Evolutionary conservation across 2,113 vertebrate species (phyloP), one percentile per base, ranked within the genome.

Genomic region (Myxocyprinus asiaticus): DNA sequence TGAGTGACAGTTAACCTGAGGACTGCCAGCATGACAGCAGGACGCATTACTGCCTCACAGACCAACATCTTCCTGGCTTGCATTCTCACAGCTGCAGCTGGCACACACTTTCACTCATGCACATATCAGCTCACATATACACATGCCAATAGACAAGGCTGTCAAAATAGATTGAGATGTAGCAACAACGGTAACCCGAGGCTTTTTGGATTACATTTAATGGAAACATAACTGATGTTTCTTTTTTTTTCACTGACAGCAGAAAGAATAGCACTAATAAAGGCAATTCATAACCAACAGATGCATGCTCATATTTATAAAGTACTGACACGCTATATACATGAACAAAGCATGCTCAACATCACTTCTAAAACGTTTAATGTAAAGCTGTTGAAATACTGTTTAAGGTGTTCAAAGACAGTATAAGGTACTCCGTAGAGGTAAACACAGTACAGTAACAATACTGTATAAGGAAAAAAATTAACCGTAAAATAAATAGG

Each of bases 1-100:
- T 90, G 93, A 93, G 88, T 93, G 94, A 92, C 93, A 93, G 93
- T 91, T 92, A 91, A 93, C 88, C 89, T 89, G 89, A 84, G 88
- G 91, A 89, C 88, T 75, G 76, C 85, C 91, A 88, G 91, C 87
- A 88, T 90, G 90, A 88, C 88, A 89, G 43, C 62, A 88, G 91
- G 87, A 92, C 89, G 91, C 92, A 93, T 91, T 90, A 94, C 90
- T 92, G 91, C 88, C 86, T 87, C 90, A 88, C 88, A 86, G 53
- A 58, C 7, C 88, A 94, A 91, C 92, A 92, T 91, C 91, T 91
- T 82, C 91, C 91, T 87, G 90, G 91, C 90, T 91, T 91, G 90
- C 90, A 76, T 6, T 75, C 56, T 77, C 72, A 50, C 51, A 53
- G 42, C 47, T 45, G 63, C 61, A 56, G 63, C 22, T 53, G 64